Percentiles rank a stretch among this genome's conserved stretches.
These are phyloP conservation scores for Drosophila athabasca DNA, from an alignment of 1,140 invertebrate genomes.

Conservation along the genomic window DNA sequence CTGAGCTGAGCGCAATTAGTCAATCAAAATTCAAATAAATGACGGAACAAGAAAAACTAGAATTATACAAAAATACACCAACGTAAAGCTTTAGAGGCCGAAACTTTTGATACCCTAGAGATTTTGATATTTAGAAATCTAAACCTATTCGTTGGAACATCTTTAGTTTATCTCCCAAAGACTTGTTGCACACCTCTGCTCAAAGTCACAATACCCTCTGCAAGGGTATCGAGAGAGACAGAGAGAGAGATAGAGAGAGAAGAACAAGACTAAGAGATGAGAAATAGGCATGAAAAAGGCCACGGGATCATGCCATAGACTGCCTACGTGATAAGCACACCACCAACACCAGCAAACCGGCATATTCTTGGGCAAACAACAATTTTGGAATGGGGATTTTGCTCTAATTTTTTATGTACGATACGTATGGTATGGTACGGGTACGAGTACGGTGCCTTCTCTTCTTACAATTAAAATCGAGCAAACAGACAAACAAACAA, in stretches of 20 bases:
- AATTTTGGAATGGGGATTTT: constrained; percentile 67
- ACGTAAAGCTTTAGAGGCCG: background rate
- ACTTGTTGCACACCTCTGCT: too few species aligned
- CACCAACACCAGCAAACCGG: constrained; percentile 17
- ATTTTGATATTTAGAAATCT: too few species aligned
- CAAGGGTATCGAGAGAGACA: background rate
- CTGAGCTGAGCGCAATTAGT: constrained; percentile 76
- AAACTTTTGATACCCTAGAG: too few species aligned
- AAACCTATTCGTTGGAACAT: too few species aligned
- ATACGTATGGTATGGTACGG: constrained; percentile 23
- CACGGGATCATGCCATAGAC: constrained; percentile 72
- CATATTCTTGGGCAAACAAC: constrained; percentile 59
- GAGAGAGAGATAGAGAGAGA: constrained; percentile 7
- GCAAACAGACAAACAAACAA: constrained; percentile 76
- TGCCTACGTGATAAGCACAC: constrained; percentile 71
- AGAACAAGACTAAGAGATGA: constrained; percentile 17
- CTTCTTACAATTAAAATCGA: constrained; percentile 75
- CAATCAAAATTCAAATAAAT: constrained; percentile 81
- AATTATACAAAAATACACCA: constrained; percentile 1
- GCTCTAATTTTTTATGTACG: constrained; percentile 73
- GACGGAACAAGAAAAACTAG: constrained; percentile 42
- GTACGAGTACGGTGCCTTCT: constrained; percentile 5
- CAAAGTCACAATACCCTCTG: too few species aligned
- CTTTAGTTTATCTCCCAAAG: too few species aligned
- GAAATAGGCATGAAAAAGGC: constrained; percentile 73